Evolutionary conservation across 2,797 vertebrate species (phyloP), one percentile per base, ranked within the genome.

Genomic region (Champsocephalus esox): DNA sequence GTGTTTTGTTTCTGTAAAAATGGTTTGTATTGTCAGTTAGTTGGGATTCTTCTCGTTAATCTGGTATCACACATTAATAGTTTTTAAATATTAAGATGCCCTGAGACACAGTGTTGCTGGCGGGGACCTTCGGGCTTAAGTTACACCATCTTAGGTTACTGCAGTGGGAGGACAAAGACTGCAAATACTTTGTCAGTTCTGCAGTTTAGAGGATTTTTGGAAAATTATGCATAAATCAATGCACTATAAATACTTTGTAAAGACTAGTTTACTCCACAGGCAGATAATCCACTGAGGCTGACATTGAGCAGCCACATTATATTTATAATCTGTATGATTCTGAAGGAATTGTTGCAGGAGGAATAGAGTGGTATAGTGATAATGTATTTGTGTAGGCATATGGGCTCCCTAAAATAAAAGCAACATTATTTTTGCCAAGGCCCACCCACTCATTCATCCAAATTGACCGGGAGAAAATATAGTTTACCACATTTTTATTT

Each of bases 91-190:
- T 19, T 19, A 19, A 19, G 19, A 19, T 19, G 19, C 19, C 19
- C 19, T 19, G 19, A 19, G 19, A 19, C 19, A 19, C 19, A 19
- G 19, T 19, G 19, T 19, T 19, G 19, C 19, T 1, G 19, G 19
- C 19, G 19, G 19, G 19, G 19, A 19, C 19, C 19, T 19, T 19
- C 19, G 19, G 19, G 19, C 19, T 19, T 28, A 28, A 28, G 49
- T 19, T 19, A 54, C 44, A 50, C 28, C 11, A 70, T 58, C 52
- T 73, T 52, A 60, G 21, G 62, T 76, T 75, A 62, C 58, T 54
- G 45, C 50, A 67, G 21, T 17, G 9, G 19, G 7, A 6, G 3
- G 21, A 50, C n/a, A 12, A 54, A 65, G 19, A 51, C 57, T 32
- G 43, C 52, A 66, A 46, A 46, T 41, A 19, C 8, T 2, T 48